Evolutionary conservation across 2,888 invertebrate species (phyloP), one percentile per base, ranked within the genome.

Genomic region (Isoperla grammatica): DNA sequence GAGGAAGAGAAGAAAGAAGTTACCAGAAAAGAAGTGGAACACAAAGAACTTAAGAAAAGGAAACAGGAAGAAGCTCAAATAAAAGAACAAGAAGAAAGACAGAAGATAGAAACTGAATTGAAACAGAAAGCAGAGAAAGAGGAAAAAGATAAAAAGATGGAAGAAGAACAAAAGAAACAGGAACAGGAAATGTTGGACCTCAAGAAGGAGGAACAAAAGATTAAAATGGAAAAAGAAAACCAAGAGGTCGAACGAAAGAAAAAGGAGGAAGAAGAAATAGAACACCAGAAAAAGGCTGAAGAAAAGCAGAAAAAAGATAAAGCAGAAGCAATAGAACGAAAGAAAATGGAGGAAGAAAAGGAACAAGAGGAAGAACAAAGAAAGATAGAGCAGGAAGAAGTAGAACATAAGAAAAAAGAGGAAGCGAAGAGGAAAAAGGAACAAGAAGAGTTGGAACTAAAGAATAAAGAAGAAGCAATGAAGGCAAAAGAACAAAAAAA

Each of bases 221-320:
- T 45, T 49, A 57, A 65, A 60, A 59, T 22, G 50, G 65, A 53
- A 62, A 64, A 64, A 65, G 67, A 53, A 54, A 57, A 37, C 60
- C 50, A 67, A 43, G 65, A 68, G 61, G 64, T 63, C 39, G 63
- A 68, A 61, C 61, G 57, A 3, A 64, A 68, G 45, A 22, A 60
- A 5, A 49, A 46, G 35, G 46, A 60, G 15, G 57, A 60, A 20
- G 58, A 59, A 12, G 50, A 63, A 49, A 53, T 40, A 35, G 63
- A 65, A 57, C 53, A 65, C 13, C 46, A 63, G 61, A 56, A 65
- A 65, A 53, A 58, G 60, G 49, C 63, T 54, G 61, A 64, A 22
- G 49, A 63, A 35, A 61, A 63, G 46, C 63, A 64, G 59, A 45
- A 65, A 13, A 11, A 17, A 39, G 45, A 15, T 11, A 6, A 53